Conservation (phyloP, 1,140 invertebrate species). For the Pogonognathellus flavescens region DNA sequence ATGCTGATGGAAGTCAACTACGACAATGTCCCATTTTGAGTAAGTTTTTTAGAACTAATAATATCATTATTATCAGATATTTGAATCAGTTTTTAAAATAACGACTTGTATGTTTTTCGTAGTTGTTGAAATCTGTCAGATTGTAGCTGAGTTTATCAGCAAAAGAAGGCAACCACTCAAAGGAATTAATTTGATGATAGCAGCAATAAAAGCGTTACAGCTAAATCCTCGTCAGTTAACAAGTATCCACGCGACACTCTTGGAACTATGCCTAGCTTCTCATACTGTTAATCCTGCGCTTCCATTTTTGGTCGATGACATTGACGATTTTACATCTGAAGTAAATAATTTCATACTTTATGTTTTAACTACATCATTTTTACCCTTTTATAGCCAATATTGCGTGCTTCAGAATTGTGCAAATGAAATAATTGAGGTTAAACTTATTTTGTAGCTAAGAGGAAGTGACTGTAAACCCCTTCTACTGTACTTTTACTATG, state of each 20-base stretch:
- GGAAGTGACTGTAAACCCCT: constrained; percentile 90
- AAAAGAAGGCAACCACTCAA: constrained; percentile 83
- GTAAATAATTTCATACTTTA: constrained; percentile 70
- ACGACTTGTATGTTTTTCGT: constrained; percentile 65
- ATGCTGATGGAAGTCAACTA: constrained; percentile 83
- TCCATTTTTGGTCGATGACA: constrained; percentile 89
- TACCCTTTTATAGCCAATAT: constrained; percentile 33
- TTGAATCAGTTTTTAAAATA: constrained; percentile 13
- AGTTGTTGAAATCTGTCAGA: constrained; percentile 92
- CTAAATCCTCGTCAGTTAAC: constrained; percentile 89
- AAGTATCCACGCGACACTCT: constrained; percentile 92
- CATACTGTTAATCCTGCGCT: constrained; percentile 94
- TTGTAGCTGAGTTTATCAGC: constrained; percentile 82
- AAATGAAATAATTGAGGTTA: too few relatives aligned
- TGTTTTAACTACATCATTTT: constrained; percentile 62
- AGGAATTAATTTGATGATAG: constrained; percentile 86
- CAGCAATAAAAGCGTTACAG: constrained; percentile 91
- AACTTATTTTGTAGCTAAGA: constrained; percentile 68
- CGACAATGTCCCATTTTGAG: constrained; percentile 85
- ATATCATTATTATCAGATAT: constrained; percentile 2
- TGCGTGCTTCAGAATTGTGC: too few relatives aligned
- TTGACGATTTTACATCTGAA: constrained; percentile 90
- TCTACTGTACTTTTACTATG: constrained; percentile 96
- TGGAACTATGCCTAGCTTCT: constrained; percentile 89
- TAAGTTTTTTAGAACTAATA: constrained; percentile 72